Conservation (phyloP, 2,113 vertebrate species). For the Phylloscopus trochilus region DNA sequence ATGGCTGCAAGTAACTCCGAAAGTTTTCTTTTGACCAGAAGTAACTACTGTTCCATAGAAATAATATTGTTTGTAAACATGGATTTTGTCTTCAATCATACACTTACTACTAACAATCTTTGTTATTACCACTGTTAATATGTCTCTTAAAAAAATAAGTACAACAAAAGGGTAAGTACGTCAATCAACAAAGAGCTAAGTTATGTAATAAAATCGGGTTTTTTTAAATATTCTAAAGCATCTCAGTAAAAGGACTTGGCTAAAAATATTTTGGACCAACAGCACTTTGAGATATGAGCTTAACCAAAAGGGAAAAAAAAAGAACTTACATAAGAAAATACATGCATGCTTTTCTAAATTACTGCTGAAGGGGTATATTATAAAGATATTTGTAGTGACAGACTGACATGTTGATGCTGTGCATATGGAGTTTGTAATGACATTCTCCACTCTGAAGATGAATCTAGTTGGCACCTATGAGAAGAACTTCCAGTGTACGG, state of each 20-base stretch:
- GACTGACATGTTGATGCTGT: slow-evolving; percentile 60
- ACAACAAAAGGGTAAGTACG: background rate
- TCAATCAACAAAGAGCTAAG: background rate
- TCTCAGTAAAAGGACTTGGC: background rate
- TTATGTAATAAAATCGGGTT: background rate
- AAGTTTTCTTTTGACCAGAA: background rate
- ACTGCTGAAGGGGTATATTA: background rate
- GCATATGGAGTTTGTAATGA: slow-evolving; percentile 16
- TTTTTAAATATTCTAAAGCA: background rate
- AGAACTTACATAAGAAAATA: background rate
- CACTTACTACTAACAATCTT: background rate
- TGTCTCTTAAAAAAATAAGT: background rate
- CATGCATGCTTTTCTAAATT: background rate
- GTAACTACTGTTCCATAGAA: background rate
- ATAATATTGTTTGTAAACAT: background rate
- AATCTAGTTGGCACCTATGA: slow-evolving; percentile 19
- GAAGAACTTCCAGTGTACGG: background rate
- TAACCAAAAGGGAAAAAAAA: background rate
- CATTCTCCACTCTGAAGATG: slow-evolving; percentile 17
- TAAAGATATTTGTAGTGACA: background rate
- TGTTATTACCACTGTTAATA: background rate
- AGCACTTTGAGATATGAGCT: background rate
- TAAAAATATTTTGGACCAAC: background rate
- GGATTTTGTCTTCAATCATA: background rate
- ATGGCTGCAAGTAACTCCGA: background rate